Percentiles rank a stretch among this genome's conserved stretches.
Evolutionary conservation across 1,140 invertebrate genomes (phyloP).

Genomic region (Bombus vancouverensis): DNA sequence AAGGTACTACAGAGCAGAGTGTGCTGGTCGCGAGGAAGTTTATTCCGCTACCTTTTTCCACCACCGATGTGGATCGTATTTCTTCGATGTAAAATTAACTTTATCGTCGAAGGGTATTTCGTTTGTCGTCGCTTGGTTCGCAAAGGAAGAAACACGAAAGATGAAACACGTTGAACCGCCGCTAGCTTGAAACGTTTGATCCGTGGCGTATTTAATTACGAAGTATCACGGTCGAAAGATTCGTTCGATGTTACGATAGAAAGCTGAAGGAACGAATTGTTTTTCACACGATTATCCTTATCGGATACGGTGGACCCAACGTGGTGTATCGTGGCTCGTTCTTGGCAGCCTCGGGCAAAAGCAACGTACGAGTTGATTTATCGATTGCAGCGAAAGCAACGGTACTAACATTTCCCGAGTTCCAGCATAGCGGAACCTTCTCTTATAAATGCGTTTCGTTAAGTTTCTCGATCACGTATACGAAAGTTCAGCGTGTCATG

Average conservation of each 20-base stretch:
- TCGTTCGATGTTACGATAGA: neutral
- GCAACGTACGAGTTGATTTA: constrained; percentile 33
- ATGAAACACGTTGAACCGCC: too few relatives aligned
- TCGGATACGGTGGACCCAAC: neutral
- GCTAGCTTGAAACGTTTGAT: too few relatives aligned
- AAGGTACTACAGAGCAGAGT: too few relatives aligned
- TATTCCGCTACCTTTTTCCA: too few relatives aligned
- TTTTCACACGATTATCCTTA: constrained; percentile 42
- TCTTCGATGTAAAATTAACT: too few relatives aligned
- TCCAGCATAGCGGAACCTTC: neutral
- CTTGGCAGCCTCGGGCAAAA: neutral
- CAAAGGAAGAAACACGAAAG: too few relatives aligned
- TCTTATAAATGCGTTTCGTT: constrained; percentile 4
- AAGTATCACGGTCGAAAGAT: neutral
- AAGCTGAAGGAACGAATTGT: constrained; percentile 12
- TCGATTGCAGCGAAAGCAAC: constrained; percentile 20
- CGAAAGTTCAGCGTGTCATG: too few relatives aligned
- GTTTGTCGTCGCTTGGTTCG: too few relatives aligned
- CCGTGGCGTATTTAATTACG: too few relatives aligned
- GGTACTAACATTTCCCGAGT: neutral
- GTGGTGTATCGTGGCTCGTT: constrained; percentile 15
- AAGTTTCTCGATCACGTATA: constrained; percentile 11
- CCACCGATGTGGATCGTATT: too few relatives aligned
- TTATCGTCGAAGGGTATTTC: too few relatives aligned
- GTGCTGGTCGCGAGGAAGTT: too few relatives aligned